These are phyloP conservation scores for Helarctos malayanus DNA, from an alignment of 2,797 vertebrate genomes.

Conservation along the genomic window DNA sequence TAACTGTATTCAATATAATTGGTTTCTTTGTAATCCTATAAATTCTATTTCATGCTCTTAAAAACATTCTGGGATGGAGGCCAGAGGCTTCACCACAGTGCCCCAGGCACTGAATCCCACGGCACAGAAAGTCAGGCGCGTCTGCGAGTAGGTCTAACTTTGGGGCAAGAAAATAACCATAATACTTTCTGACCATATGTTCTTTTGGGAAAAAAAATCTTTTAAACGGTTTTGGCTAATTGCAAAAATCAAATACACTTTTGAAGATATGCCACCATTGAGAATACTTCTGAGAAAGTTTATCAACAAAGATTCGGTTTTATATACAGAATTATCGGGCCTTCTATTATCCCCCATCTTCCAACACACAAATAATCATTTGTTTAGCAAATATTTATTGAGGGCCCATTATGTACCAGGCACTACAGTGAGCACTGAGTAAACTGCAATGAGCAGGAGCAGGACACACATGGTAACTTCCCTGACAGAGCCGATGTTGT, in stretches of 20 bases:
- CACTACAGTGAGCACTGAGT: neutral
- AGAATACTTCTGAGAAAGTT: neutral
- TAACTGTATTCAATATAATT: constrained; percentile 11
- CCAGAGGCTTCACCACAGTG: neutral
- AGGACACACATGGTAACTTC: neutral
- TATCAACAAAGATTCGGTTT: neutral
- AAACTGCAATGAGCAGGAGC: neutral
- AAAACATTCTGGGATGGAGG: neutral
- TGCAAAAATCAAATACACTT: neutral
- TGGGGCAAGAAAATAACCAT: neutral
- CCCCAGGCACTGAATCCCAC: neutral
- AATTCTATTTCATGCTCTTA: constrained; percentile 54
- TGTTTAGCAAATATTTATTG: neutral
- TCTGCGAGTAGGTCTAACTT: neutral
- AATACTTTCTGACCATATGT: neutral
- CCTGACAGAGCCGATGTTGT: neutral
- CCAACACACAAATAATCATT: neutral
- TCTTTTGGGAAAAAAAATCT: neutral
- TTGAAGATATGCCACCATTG: neutral
- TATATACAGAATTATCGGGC: neutral
- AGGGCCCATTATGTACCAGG: neutral
- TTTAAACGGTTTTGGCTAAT: neutral
- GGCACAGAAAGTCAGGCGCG: neutral
- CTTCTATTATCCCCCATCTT: neutral
- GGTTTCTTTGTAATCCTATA: neutral